Evolutionary conservation across 30 jellyfish, hydroid and myxozoan genomes (phyloP), one percentile per base, ranked within the genome.

Genomic region (Euphysa ruthae): DNA sequence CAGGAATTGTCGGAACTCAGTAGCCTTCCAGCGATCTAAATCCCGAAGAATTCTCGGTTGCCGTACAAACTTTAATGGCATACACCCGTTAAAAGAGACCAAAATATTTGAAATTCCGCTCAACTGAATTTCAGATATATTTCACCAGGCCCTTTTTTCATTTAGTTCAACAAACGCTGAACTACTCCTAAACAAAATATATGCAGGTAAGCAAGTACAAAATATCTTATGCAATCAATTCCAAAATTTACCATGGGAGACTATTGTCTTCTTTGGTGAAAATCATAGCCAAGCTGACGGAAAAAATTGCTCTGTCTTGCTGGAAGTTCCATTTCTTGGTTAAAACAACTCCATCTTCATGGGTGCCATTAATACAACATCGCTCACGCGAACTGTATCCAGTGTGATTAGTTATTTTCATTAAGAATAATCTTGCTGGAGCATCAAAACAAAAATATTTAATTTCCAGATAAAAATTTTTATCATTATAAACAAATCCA

Each of bases 21-120:
- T 77, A 35, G 92, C 92, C 46, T 77, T 77, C 92, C 92, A 77
- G 14, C 77, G 32, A 33, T 68, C 75, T 14, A 43, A 38, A 32
- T 63, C 91, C 19, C 7, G 5, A 46, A 65, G 50, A 5, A 70
- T 49, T 33, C 77, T 43, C 66, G 83, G 92, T 35, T 77, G 92
- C n/a, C 83, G 71, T 51, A 44, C 83, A 35, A 77, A 65, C 27
- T 64, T 69, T 52, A 25, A 15, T 28, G 92, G 82, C 50, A 77
- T 4, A 26, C 42, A 38, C 43, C 83, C 92, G 4, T 77, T 43
- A 4, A 64, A 54, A 1, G 66, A 32, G 8, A 8, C 38, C 44
- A 77, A 50, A 21, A 32, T 32, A 22, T 49, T 32, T 31, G 92
- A 77, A 46, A 77, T 63, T 32, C 54, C 77, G 31, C 26, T 56